phyloP scores from a whole-genome alignment of 2,888 invertebrate genomes.

The Mimas tiliae region DNA sequence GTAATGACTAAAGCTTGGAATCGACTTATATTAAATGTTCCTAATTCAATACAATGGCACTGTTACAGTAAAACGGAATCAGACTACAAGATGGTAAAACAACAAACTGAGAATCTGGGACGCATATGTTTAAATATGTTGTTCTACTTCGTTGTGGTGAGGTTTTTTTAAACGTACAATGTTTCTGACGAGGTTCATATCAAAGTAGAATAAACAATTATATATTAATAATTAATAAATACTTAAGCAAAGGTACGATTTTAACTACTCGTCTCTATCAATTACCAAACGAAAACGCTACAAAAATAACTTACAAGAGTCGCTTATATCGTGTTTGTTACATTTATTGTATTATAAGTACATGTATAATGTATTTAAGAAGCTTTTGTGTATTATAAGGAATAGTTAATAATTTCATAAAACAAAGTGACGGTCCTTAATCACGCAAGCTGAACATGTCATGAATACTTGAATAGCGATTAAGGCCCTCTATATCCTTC shows the following conservation, averaged over 20 bases:
- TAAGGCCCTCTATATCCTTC: slow-evolving; percentile 35
- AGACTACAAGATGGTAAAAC: slow-evolving; percentile 18
- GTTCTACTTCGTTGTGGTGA: not conserved
- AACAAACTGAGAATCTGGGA: slow-evolving; percentile 12
- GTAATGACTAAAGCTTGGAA: not conserved
- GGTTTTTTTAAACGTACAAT: slow-evolving; percentile 31
- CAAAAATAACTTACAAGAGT: not conserved
- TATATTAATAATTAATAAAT: not conserved
- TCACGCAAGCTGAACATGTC: slow-evolving; percentile 41
- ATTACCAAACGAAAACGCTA: too few relatives aligned
- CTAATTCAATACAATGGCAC: slow-evolving; percentile 4
- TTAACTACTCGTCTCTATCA: not conserved
- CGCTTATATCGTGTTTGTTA: too few relatives aligned
- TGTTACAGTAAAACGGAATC: slow-evolving; percentile 7
- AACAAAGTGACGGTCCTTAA: slow-evolving; percentile 39
- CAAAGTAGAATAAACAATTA: not conserved
- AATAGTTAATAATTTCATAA: not conserved
- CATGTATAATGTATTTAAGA: too few relatives aligned
- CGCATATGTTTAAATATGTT: slow-evolving; percentile 16
- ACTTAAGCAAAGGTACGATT: not conserved
- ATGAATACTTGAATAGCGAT: slow-evolving; percentile 35
- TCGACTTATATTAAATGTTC: too few relatives aligned
- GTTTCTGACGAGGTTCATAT: not conserved
- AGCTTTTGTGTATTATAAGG: not conserved
- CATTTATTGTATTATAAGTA: too few relatives aligned